Evolutionary conservation across 2,797 vertebrate genomes (phyloP).

Genomic region (Vireo griseus): DNA sequence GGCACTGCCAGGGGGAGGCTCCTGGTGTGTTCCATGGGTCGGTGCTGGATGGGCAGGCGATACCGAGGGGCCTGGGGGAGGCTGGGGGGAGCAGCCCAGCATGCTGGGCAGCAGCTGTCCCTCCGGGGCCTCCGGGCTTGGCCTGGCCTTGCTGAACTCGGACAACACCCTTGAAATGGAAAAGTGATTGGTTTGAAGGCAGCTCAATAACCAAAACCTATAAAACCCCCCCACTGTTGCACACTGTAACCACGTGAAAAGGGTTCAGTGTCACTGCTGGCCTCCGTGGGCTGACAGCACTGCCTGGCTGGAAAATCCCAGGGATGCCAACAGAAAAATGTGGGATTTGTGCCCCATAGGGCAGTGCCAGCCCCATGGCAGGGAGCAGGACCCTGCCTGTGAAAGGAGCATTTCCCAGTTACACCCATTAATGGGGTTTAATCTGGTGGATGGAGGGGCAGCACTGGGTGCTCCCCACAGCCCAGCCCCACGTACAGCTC

Average conservation of each 20-base stretch:
- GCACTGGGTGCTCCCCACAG: neutral
- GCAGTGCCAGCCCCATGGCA: rapidly evolving
- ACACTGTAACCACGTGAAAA: neutral
- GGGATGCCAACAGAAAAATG: neutral
- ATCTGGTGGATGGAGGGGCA: neutral
- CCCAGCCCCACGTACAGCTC: neutral
- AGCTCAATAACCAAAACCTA: neutral
- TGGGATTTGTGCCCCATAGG: neutral
- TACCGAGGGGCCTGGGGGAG: neutral
- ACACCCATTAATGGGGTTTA: rapidly evolving
- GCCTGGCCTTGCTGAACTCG: slow-evolving; percentile 72
- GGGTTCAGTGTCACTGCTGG: neutral
- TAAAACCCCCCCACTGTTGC: rapidly evolving
- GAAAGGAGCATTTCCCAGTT: neutral
- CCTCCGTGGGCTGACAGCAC: neutral
- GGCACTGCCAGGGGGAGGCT: neutral
- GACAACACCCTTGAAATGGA: slow-evolving; percentile 68
- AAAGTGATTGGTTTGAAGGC: rapidly evolving
- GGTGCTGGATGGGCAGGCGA: rapidly evolving
- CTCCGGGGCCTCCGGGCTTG: neutral
- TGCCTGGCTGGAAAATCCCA: rapidly evolving
- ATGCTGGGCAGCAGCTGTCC: neutral
- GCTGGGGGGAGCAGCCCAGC: neutral
- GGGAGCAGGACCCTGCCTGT: neutral
- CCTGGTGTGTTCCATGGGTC: rapidly evolving